Base-by-base conservation (phyloP, 2,113 vertebrate species). In the Dendrocopos noguchii region DNA sequence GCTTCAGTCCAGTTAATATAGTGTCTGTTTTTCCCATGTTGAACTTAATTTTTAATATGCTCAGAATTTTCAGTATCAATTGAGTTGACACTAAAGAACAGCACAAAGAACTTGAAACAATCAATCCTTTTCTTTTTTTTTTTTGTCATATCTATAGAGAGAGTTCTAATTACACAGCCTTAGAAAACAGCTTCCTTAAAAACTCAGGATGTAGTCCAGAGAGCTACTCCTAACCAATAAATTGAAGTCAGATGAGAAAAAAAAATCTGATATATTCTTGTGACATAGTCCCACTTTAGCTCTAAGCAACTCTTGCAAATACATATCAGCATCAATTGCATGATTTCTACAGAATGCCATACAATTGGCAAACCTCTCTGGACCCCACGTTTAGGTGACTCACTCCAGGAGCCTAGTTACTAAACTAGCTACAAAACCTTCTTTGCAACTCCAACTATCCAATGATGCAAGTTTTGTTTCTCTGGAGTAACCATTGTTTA, bases 171-270 rank as follows among this genome's bases (percentile, higher is more conserved):
- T 87, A 34, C 28, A 79, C 60, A 71, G 28, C 16, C 29, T 39
- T 79, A 82, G 59, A 95, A 95, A 90, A 60, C 27, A 75, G 36
- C 80, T 93, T 80, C 29, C 46, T 86, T 88, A 93, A 88, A 94
- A 97, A 71, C 19, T 76, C 22, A 31, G 47, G 56, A 74, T 78
- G 57, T 55, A 57, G 61, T 73, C 78, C 59, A 68, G 70, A 89
- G 39, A 92, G 34, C 64, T 89, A 39, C 7, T 67, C 16, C 71
- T 39, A 47, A 50, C 14, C 33, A 71, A 27, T 64, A 94, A 90
- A 88, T 73, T 86, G 28, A 90, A 81, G 78, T 28, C 60, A 80
- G 39, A 31, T 21, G 46, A 90, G 75, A 56, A 66, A 75, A 68
- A 94, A 56, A 64, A 75, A 66, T n/a, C n/a, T 84, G 19, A n/a